phyloP scores from a whole-genome alignment of 1,140 invertebrate genomes.

The Papilio aristodemus region DNA sequence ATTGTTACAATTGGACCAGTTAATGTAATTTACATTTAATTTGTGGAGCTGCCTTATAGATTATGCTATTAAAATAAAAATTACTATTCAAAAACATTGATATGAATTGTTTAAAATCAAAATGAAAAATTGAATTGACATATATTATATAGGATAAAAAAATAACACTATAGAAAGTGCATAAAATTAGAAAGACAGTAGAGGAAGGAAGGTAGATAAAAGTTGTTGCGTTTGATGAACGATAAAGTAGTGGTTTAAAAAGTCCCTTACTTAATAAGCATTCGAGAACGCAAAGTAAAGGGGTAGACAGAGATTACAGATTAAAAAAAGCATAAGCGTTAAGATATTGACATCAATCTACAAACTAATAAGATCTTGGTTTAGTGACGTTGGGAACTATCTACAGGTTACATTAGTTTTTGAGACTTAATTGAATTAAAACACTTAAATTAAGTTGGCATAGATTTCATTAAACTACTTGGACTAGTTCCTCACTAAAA shows the following conservation, averaged over 20 bases:
- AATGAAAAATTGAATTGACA: neutral
- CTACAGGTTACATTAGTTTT: conserved; percentile 52
- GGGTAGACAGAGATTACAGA: neutral
- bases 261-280: too few relatives aligned
- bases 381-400: conserved; percentile 44
- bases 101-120: neutral
- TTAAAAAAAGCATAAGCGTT: conserved; percentile 1
- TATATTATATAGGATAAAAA: neutral
- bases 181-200: conserved; percentile 6
- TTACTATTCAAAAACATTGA: too few relatives aligned
- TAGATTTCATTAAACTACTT: conserved; percentile 67
- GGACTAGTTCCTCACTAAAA: conserved; percentile 73
- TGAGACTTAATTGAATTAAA: conserved; percentile 47
- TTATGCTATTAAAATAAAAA: neutral
- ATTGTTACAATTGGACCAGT: neutral
- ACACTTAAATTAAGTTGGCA: conserved; percentile 56
- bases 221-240: conserved; percentile 10
- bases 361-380: conserved; percentile 52
- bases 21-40: neutral
- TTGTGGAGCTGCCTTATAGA: neutral
- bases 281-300: neutral
- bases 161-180: neutral
- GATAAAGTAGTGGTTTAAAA: neutral
- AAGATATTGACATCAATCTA: conserved; percentile 2
- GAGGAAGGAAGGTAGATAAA: neutral